Evolutionary conservation across 1,140 invertebrate genomes (phyloP).

Genomic region (Thalassaphorura encarpata): DNA sequence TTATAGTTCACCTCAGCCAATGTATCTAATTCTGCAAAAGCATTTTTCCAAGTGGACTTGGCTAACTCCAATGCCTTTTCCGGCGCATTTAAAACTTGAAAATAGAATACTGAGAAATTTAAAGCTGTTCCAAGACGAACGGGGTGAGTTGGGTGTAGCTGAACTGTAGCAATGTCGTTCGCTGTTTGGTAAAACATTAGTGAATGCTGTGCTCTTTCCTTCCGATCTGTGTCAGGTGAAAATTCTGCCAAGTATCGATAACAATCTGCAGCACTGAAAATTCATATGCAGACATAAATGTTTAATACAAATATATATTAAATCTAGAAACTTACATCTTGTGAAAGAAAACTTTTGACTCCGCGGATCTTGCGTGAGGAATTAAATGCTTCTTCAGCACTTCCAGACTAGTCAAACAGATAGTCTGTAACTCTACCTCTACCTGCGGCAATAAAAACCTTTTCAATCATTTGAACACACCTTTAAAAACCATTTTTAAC

Average conservation of each 20-base stretch:
- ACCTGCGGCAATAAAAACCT: too few relatives aligned
- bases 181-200: slow-evolving; percentile 93
- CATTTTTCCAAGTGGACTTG: slow-evolving; percentile 93
- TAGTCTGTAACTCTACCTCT: slow-evolving; percentile 88
- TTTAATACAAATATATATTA: too few relatives aligned
- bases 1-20: slow-evolving; percentile 82
- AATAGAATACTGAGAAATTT: slow-evolving; percentile 65
- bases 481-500: too few relatives aligned
- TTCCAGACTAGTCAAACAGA: slow-evolving; percentile 88
- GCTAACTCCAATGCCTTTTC: slow-evolving; percentile 90
- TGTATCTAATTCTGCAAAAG: slow-evolving; percentile 93
- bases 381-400: slow-evolving; percentile 89
- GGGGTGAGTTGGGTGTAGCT: slow-evolving; percentile 93
- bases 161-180: slow-evolving; percentile 88
- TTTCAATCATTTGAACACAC: too few relatives aligned
- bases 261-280: neutral
- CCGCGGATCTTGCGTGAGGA: slow-evolving; percentile 75
- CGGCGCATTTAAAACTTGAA: slow-evolving; percentile 94
- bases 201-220: slow-evolving; percentile 89
- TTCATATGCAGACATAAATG: neutral
- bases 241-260: slow-evolving; percentile 92
- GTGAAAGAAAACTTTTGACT: slow-evolving; percentile 96
- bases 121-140: slow-evolving; percentile 52
- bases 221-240: slow-evolving; percentile 84
- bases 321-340: slow-evolving; percentile 98